These are phyloP conservation scores for Invenusta paracnida DNA, from an alignment of 2,888 invertebrate genomes.

Conservation along the genomic window DNA sequence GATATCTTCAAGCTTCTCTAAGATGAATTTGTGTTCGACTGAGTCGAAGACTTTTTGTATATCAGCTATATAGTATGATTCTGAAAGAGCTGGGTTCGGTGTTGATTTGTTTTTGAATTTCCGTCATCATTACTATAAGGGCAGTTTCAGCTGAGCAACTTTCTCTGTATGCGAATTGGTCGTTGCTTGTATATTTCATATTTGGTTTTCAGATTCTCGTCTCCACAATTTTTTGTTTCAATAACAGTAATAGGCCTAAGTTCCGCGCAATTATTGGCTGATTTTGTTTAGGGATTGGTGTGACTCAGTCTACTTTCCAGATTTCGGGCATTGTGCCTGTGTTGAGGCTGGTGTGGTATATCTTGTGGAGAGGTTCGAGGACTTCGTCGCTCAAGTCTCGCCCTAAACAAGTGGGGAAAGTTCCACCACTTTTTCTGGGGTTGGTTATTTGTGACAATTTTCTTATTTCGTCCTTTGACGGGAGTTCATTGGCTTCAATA, in stretches of 20 bases:
- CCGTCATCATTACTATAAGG: not conserved
- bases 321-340: not conserved
- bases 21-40: not conserved
- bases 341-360: too few relatives aligned
- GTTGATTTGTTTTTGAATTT: not conserved
- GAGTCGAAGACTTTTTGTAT: not conserved
- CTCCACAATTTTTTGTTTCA: not conserved
- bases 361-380: too few relatives aligned
- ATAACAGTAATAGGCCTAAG: not conserved
- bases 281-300: not conserved
- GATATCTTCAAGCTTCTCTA: not conserved
- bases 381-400: not conserved
- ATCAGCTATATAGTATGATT: not conserved
- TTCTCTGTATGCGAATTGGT: conserved; percentile 20
- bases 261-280: not conserved
- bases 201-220: not conserved
- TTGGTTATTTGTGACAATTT: not conserved
- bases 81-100: not conserved
- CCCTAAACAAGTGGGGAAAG: not conserved
- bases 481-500: not conserved
- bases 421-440: not conserved
- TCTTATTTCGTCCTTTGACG: not conserved
- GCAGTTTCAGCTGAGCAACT: not conserved
- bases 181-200: not conserved
- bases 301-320: not conserved